Base-by-base conservation (phyloP, 2,113 vertebrate species). In the Anguilla rostrata region DNA sequence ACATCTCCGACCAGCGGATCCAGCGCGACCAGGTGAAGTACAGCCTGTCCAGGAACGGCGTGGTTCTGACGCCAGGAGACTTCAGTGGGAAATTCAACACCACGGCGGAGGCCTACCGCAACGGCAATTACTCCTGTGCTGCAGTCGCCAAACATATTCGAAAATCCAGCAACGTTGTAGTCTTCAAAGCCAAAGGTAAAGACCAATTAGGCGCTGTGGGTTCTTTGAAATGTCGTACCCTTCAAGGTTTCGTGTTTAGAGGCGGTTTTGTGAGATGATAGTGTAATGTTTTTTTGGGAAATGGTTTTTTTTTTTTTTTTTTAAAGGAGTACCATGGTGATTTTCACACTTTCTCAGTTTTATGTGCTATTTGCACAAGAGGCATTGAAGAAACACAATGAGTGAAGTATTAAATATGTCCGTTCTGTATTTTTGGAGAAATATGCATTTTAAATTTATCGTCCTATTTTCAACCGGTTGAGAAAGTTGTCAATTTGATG, bases 181-280 rank as follows among this genome's bases (percentile, higher is more conserved):
- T 71, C 5, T 84, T 95, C 4, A 88, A 39, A 5, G 93, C 94
- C 0, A 94, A 95, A 95, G 92, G 95, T 96, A 79, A 34, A 85
- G 87, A 3, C 20, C 39, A 0, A 4, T 43, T 78, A 78, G 46
- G 81, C 8, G 71, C 78, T 34, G 20, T 75, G 15, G 82, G 66
- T 16, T 39, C 14, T 46, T 57, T 41, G 56, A 81, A 84, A 78
- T 34, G 79, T 53, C n/a, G 12, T 9, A 29, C n/a, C 26, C 71
- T 34, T 2, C 34, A 26, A 66, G 60, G 60, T 22, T 66, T 63
- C 34, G 71, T 75, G 11, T n/a, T 29, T 75, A 8, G n/a, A 9
- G 34, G 5, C 0, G n/a, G 26, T 75, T 75, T 75, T 75, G 71
- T 75, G n/a, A 75, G 26, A 75, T 29, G 11, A n/a, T 29, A 75